Percentiles rank a stretch among this genome's conserved stretches.
Conservation (phyloP, 2,888 invertebrate species). For the Lysandra bellargus region DNA sequence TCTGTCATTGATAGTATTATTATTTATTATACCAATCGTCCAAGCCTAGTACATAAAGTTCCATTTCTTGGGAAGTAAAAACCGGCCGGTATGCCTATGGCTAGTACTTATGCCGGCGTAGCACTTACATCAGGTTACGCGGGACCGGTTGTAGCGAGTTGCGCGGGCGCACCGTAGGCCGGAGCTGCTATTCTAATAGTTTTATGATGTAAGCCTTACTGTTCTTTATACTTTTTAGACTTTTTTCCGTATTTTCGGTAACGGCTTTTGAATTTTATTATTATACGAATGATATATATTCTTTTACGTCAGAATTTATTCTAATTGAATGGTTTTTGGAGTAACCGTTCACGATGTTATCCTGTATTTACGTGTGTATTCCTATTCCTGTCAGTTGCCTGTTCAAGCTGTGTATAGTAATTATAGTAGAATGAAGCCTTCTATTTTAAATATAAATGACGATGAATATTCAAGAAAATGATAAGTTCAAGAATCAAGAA, state of each 20-base stretch:
- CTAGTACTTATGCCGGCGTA: slow-evolving; percentile 10
- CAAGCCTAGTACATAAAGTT: not conserved
- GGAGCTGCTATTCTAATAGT: slow-evolving; percentile 25
- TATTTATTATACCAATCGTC: not conserved
- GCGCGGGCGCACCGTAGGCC: slow-evolving; percentile 37
- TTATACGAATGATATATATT: not conserved
- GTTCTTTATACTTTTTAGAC: not conserved
- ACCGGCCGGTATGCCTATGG: not conserved
- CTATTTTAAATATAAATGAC: not conserved
- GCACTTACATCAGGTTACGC: slow-evolving; percentile 47
- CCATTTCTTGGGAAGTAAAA: not conserved
- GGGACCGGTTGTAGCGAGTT: slow-evolving; percentile 58
- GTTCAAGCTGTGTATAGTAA: too few relatives aligned
- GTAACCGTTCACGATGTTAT: too few relatives aligned
- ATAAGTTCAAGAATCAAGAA: too few relatives aligned
- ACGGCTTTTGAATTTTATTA: not conserved
- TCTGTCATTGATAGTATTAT: too few relatives aligned
- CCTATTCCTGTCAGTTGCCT: not conserved
- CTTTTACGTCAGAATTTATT: not conserved
- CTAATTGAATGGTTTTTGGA: not conserved
- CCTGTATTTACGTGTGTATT: too few relatives aligned
- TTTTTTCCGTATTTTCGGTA: not conserved
- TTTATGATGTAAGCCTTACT: slow-evolving; percentile 29
- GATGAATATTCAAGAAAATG: not conserved
- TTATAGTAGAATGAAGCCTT: not conserved